Evolutionary conservation across 2,888 invertebrate species (phyloP), one percentile per base, ranked within the genome.

Genomic region (Cepaea hortensis): DNA sequence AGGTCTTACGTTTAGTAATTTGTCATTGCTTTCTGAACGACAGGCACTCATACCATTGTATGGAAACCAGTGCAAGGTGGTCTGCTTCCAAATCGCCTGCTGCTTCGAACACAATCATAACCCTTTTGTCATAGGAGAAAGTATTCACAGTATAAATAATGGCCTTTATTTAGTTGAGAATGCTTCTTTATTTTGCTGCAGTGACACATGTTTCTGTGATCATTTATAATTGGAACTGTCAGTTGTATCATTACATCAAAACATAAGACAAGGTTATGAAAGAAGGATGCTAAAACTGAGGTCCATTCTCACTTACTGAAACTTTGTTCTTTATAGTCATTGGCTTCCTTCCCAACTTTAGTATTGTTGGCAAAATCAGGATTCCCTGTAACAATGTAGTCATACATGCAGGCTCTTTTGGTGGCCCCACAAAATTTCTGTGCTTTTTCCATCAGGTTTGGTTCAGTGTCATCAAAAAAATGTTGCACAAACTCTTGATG

Each of bases 401-500:
- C 91, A 84, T 87, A 90, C 23, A 90, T 87, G 84, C 91, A 91
- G 23, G 88, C 87, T 20, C 88, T 83, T 23, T 15, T 50, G 13
- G 62, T 73, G 3, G 18, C 20, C 18, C 89, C 89, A 88, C 91
- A 91, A 3, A 85, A 46, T 1, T 48, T 50, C 75, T 61, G 65
- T 4, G 90, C 90, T 13, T 85, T 55, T 6, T 13, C 3, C 50
- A 50, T 11, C 13, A 35, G 23, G 5, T 48, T 20, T 3, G 20
- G 50, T 1, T 65, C 11, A n/a, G 35, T 35, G 20, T 88, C 86
- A n/a, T 89, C 90, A 2, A 88, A 79, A 81, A 89, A 90, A 20
- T 88, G 50, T 7, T 89, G 89, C 13, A 73, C 76, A 48, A 90
- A 89, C 5, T 86, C 81, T 18, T 83, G 76, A 48, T 88, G 62